Evolutionary conservation across 1,140 invertebrate genomes (phyloP), one percentile per base, ranked within the genome.

Genomic region (Lutraria rhynchaena): DNA sequence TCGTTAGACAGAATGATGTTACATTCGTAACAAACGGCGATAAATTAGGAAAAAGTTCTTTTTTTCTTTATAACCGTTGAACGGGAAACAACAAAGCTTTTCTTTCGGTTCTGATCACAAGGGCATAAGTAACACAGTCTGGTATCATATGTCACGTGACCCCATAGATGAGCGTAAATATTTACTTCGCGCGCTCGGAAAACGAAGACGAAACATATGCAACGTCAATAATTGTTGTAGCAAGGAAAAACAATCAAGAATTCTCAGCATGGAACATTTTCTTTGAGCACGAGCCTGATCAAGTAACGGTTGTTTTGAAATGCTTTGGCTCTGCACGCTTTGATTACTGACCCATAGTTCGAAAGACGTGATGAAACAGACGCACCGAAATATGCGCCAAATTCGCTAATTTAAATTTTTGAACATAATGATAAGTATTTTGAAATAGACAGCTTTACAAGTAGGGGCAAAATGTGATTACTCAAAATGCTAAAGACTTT

Each of bases 291-390:
- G 44, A 49, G 9, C 3, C 41, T 29, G 63, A 67, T 46, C 41
- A 27, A 67, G 63, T 67, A 67, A 67, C 63, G 63, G 63, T 67
- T 67, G 63, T 67, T 67, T 67, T 46, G 41, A 49, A 67, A 67
- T 67, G 37, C 63, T 41, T 67, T 13, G 41, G 44, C 4, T 1
- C 24, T 13, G 41, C 41, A 31, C 41, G n/a, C 63, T 67, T 67
- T 67, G 41, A 27, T 41, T 49, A 41, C 31, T 67, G 44, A 31
- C 17, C 35, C 63, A 46, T 46, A 41, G 63, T 9, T 49, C 37
- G 37, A 41, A 7, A 7, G 37, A 41, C 37, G 37, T 41, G 37
- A 15, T 41, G 37, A 41, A 41, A 41, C 15, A 41, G 5, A 41
- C 37, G 37, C 37, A 15, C 37, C 37, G 15, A 41, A 41, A 41